Evolutionary conservation across 2,113 vertebrate genomes (phyloP), one percentile per base, ranked within the genome.

Genomic region (Chaetura pelagica): DNA sequence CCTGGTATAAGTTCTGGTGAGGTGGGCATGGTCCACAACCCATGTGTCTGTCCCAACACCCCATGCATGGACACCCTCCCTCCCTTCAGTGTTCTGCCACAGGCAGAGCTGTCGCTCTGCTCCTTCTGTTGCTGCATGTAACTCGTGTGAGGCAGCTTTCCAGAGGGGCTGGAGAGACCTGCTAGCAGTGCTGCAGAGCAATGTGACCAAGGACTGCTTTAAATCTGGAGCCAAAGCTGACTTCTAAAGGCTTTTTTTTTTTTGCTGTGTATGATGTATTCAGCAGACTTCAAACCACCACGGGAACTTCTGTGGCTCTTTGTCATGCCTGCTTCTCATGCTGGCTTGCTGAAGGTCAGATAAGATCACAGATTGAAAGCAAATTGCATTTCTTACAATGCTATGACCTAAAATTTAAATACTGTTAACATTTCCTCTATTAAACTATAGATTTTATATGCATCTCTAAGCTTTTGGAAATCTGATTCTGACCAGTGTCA

Each of bases 31-130:
- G 22, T 29, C 17, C 44, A 52, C 44, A 64, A n/a, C 4, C 34
- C 52, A 8, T 10, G 15, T 42, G 22, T 18, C 42, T 11, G 4
- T 55, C 38, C 52, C 57, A 84, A 6, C 2, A 34, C 27, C 12
- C 17, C 11, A 6, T 22, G 15, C 4, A 11, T 0, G 1, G 23
- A 62, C 4, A 40, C 10, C 29, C 27, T 90, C 18, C 48, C 32
- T 57, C 9, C 19, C 7, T 4, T 18, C 19, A 0, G 0, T 16
- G 21, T 49, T 67, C 52, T 81, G 46, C 68, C 3, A 1, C 3
- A n/a, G 42, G n/a, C 67, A 24, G 15, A 72, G 21, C 42, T 40
- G 8, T 18, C 0, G 1, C 52, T 72, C 2, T 0, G 48, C 58
- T 89, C 32, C 72, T 66, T 58, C 44, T 55, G 40, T 11, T 89